Evolutionary conservation across 1,140 invertebrate genomes (phyloP), one percentile per base, ranked within the genome.

Genomic region (Laupala kohalensis): DNA sequence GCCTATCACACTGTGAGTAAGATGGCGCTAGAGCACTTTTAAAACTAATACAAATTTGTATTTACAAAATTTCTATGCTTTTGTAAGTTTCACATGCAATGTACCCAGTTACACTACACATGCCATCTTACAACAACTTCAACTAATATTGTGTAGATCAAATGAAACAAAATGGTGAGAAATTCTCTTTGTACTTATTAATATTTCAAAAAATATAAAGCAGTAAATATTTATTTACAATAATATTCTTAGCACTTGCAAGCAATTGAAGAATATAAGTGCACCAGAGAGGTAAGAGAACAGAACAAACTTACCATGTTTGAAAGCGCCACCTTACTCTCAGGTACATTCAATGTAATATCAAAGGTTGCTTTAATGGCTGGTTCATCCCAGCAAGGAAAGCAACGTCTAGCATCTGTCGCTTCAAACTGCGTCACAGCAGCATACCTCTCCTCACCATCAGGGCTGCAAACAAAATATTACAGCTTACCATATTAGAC

Each of bases 381-480:
- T 53, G 96, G 96, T 80, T 98, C 96, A 82, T 98, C 96, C 95
- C 95, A 98, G 80, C 96, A 98, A 9, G 96, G 96, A 78, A 99
- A 98, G 78, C 94, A 95, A 74, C 92, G 83, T 70, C 96, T 84
- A 23, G 95, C 96, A 87, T 97, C 94, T 26, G 94, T 96, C 0
- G 95, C 85, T 83, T 96, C 90, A 81, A 96, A 97, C 80, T 98
- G 96, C 63, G 96, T 98, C 64, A 95, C 92, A 19, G 92, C 94
- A 62, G 89, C 90, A 80, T 92, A 94, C 66, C 88, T 85, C 76
- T 93, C 90, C 75, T 92, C 89, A 13, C 92, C 94, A 53, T 83
- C 80, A 27, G 85, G 80, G 72, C 87, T 75, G 73, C 69, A 30
- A 73, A 62, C 74, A 77, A 74, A 76, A 62, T 74, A 72, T 63